A percentile compares a stretch with the other conserved stretches of the same genome.
Evolutionary conservation across 2,797 vertebrate genomes (phyloP).

Genomic region (Epinephelus awoara): DNA sequence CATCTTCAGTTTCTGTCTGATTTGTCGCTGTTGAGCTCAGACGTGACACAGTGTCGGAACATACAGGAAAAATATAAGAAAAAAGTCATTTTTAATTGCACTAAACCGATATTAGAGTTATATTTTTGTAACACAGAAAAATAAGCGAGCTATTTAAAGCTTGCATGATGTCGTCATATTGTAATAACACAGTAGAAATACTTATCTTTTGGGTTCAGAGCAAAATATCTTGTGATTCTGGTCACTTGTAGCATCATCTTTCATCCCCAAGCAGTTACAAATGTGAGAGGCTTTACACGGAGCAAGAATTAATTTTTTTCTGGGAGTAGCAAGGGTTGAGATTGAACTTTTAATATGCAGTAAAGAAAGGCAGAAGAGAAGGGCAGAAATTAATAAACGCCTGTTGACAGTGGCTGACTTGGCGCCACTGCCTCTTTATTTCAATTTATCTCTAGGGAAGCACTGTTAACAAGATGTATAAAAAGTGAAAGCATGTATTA

Average conservation of each 20-base stretch:
- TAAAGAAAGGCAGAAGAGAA: slow-evolving; percentile 57
- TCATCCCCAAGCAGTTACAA: slow-evolving; percentile 9
- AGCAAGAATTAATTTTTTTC: neutral
- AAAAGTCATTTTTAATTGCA: neutral
- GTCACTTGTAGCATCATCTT: slow-evolving; percentile 15
- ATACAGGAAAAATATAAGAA: too few relatives aligned
- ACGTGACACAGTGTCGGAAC: too few relatives aligned
- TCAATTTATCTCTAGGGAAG: slow-evolving; percentile 76
- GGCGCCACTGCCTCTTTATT: slow-evolving; percentile 74
- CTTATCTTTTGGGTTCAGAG: neutral
- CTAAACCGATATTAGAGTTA: neutral
- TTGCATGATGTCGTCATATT: neutral
- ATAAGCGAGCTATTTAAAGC: slow-evolving; percentile 1
- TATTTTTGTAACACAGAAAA: slow-evolving; percentile 17
- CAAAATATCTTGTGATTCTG: slow-evolving; percentile 2
- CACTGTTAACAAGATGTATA: slow-evolving; percentile 85
- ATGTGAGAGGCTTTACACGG: slow-evolving; percentile 22
- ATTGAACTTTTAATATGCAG: slow-evolving; percentile 64
- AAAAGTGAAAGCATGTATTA: slow-evolving; percentile 85
- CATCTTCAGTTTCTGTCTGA: neutral
- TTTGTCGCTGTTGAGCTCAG: neutral
- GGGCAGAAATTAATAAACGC: slow-evolving; percentile 70
- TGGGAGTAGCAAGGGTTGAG: slow-evolving; percentile 26
- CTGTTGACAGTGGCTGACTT: slow-evolving; percentile 67
- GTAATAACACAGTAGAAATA: slow-evolving; percentile 4